Evolutionary conservation across 2,888 invertebrate species (phyloP).

Genomic region (Netelia melanura): DNA sequence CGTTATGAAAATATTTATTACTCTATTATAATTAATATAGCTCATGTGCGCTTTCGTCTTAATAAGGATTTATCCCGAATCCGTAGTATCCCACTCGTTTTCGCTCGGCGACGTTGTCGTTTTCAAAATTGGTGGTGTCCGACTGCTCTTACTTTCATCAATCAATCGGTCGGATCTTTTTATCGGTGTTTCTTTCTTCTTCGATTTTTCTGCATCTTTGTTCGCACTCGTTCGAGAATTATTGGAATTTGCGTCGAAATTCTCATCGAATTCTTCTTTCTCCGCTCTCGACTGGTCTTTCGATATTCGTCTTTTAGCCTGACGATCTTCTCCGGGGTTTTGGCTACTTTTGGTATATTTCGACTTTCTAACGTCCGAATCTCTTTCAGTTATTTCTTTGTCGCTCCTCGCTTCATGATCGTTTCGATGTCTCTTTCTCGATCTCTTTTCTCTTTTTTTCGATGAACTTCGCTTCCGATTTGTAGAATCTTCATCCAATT

Average conservation of each 20-base stretch:
- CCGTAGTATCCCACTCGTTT: constrained; percentile 77
- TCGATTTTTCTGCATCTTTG: constrained; percentile 22
- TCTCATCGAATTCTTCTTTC: constrained; percentile 65
- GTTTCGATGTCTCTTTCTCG: constrained; percentile 40
- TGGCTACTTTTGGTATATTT: constrained; percentile 49
- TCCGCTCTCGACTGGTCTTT: constrained; percentile 29
- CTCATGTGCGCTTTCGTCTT: constrained; percentile 51
- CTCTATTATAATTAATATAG: constrained; percentile 1
- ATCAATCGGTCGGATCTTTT: not conserved
- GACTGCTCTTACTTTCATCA: not conserved
- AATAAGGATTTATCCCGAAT: constrained; percentile 70
- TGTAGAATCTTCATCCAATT: constrained; percentile 27
- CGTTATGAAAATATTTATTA: constrained; percentile 53
- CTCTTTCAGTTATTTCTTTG: constrained; percentile 45
- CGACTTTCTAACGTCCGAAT: constrained; percentile 56
- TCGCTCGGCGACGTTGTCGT: constrained; percentile 42
- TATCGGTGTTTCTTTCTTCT: constrained; percentile 42
- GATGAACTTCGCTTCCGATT: constrained; percentile 37
- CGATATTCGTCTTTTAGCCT: constrained; percentile 10
- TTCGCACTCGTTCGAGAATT: constrained; percentile 27
- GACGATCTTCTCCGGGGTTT: constrained; percentile 40
- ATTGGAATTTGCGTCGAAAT: constrained; percentile 65
- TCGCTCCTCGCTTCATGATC: constrained; percentile 53
- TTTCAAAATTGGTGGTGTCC: not conserved
- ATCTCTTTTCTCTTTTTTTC: constrained; percentile 50